Percentiles rank a stretch among this genome's conserved stretches.
Evolutionary conservation across 2,888 invertebrate genomes (phyloP).

Genomic region (Oconnorella tubifera): DNA sequence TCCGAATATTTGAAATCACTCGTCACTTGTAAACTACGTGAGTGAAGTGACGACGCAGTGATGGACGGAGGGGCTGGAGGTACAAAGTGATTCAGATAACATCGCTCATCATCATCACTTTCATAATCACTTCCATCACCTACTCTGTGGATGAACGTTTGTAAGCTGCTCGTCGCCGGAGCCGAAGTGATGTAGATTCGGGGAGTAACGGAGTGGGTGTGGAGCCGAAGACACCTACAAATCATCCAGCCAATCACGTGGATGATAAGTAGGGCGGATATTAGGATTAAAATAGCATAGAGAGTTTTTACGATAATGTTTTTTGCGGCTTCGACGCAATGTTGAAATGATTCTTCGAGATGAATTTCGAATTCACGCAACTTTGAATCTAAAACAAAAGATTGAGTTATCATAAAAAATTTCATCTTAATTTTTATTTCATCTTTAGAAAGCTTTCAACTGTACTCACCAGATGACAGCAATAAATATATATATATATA

Average conservation of each 20-base stretch:
- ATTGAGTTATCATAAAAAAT: background rate
- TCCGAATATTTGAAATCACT: background rate
- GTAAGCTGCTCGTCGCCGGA: slow-evolving; percentile 10
- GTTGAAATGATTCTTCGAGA: slow-evolving; percentile 17
- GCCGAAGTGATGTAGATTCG: slow-evolving; percentile 21
- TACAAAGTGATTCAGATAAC: too few relatives aligned
- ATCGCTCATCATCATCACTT: slow-evolving; percentile 19
- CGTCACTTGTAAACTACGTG: too few relatives aligned
- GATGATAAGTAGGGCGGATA: slow-evolving; percentile 29
- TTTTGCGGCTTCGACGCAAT: slow-evolving; percentile 22
- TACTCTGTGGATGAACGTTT: slow-evolving; percentile 14
- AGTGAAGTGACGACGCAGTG: too few relatives aligned
- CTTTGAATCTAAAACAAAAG: slow-evolving; percentile 6
- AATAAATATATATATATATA: background rate
- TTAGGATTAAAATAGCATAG: slow-evolving; percentile 28
- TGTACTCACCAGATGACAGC: too few relatives aligned
- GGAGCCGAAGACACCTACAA: slow-evolving; percentile 31
- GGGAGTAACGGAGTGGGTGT: slow-evolving; percentile 20
- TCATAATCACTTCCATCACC: slow-evolving; percentile 20
- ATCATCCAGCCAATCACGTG: slow-evolving; percentile 31
- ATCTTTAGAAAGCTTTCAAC: too few relatives aligned
- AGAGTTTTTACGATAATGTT: slow-evolving; percentile 26
- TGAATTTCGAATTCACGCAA: slow-evolving; percentile 17
- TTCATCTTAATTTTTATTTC: too few relatives aligned
- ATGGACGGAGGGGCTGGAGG: too few relatives aligned